These are phyloP conservation scores for Tetragnatha montana DNA, from an alignment of 2,888 invertebrate species.

Conservation along the genomic window DNA sequence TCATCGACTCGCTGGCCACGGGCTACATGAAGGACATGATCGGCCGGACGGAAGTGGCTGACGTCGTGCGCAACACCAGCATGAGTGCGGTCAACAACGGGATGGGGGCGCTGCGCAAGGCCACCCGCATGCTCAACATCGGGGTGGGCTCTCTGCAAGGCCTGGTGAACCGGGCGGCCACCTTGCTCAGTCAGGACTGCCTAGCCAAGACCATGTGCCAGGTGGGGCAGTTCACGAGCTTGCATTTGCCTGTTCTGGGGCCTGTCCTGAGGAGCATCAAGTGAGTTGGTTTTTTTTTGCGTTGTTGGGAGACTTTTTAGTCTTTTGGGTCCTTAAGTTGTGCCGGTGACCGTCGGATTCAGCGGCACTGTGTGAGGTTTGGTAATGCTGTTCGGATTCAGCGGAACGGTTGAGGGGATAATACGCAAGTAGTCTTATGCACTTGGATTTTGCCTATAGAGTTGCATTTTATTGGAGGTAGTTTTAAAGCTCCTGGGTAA, in stretches of 20 bases:
- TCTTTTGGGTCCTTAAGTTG: too few species aligned
- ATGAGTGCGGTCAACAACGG: slow-evolving; percentile 31
- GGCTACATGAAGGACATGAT: slow-evolving; percentile 48
- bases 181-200: slow-evolving; percentile 36
- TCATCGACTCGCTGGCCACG: slow-evolving; percentile 43
- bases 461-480: too few species aligned
- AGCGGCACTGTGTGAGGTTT: too few species aligned
- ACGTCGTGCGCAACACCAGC: slow-evolving; percentile 42
- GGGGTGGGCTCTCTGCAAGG: slow-evolving; percentile 26
- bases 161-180: background rate
- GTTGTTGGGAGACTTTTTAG: too few species aligned
- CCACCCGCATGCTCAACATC: slow-evolving; percentile 28
- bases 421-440: too few species aligned
- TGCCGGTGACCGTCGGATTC: too few species aligned
- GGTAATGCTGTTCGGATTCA: too few species aligned
- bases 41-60: slow-evolving; percentile 46
- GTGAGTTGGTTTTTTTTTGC: slow-evolving; percentile 40
- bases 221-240: slow-evolving; percentile 50
- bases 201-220: slow-evolving; percentile 48
- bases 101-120: slow-evolving; percentile 1
- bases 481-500: too few species aligned
- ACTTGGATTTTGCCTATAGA: too few species aligned
- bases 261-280: slow-evolving; percentile 48
- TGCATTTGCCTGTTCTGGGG: slow-evolving; percentile 42
- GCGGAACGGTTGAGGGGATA: too few species aligned